phyloP scores from a whole-genome alignment of 2,888 invertebrate genomes.

The Neria commutata region DNA sequence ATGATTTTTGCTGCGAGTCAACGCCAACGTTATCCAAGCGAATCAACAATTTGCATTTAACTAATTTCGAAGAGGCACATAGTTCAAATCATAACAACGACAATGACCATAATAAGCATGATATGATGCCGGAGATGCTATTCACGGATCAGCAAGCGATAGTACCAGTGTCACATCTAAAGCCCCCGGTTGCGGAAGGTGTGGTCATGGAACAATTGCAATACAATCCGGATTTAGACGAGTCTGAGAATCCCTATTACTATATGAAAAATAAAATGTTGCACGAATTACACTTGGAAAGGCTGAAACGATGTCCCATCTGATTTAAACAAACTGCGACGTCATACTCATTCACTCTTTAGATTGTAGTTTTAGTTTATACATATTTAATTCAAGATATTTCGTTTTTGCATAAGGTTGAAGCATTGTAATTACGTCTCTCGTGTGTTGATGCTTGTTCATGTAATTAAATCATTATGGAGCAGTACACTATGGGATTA shows the following conservation, averaged over 20 bases:
- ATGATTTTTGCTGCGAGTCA: conserved; percentile 78
- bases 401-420: too few relatives aligned
- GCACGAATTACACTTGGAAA: conserved; percentile 82
- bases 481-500: too few relatives aligned
- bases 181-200: background rate
- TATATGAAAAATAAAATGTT: conserved; percentile 84
- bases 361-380: too few relatives aligned
- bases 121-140: conserved; percentile 17
- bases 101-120: conserved; percentile 22
- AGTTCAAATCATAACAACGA: too few relatives aligned
- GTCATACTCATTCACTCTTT: too few relatives aligned
- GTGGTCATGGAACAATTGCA: conserved; percentile 29
- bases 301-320: conserved; percentile 64
- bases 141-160: background rate
- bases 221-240: conserved; percentile 79
- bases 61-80: conserved; percentile 50
- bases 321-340: too few relatives aligned
- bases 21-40: conserved; percentile 88
- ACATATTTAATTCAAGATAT: too few relatives aligned
- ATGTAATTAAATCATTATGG: too few relatives aligned
- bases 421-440: too few relatives aligned
- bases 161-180: too few relatives aligned
- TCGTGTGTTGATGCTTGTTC: too few relatives aligned
- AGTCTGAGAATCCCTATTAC: conserved; percentile 82
- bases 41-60: conserved; percentile 87